Conservation (phyloP, 2,797 vertebrate species). For the Microctenopoma steveboyesi region DNA sequence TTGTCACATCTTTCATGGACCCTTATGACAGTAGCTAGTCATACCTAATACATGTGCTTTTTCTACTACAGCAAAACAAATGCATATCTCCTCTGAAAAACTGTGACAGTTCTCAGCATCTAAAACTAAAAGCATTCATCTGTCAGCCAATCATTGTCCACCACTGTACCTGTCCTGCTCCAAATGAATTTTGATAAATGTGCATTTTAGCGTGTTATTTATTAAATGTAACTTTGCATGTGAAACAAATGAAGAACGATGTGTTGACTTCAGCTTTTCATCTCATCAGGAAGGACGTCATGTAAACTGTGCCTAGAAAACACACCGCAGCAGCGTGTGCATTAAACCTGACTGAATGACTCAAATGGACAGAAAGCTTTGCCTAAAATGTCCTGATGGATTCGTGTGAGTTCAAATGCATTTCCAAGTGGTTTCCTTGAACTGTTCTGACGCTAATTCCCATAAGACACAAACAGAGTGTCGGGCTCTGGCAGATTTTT, state of each 20-base stretch:
- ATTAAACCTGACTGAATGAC: not conserved
- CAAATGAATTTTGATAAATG: constrained; percentile 11
- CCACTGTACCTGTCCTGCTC: not conserved
- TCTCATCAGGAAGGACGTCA: constrained; percentile 1
- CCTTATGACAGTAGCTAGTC: not conserved
- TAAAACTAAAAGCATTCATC: constrained; percentile 6
- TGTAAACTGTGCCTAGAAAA: not conserved
- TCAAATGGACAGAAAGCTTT: constrained; percentile 31
- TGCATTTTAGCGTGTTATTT: not conserved
- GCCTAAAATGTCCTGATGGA: constrained; percentile 42
- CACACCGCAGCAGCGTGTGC: not conserved
- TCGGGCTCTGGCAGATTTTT: constrained; percentile 60
- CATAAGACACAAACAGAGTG: constrained; percentile 61
- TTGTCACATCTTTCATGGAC: not conserved
- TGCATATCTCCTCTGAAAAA: not conserved
- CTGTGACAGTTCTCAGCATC: constrained; percentile 2
- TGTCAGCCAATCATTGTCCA: constrained; percentile 4
- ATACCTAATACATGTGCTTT: constrained; percentile 8
- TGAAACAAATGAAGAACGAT: constrained; percentile 1
- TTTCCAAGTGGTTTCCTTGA: constrained; percentile 58
- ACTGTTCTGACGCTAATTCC: constrained; percentile 66
- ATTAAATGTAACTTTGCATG: constrained; percentile 5
- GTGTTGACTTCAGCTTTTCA: constrained; percentile 8
- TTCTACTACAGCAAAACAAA: not conserved
- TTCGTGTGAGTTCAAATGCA: constrained; percentile 49